Conservation (phyloP, 2,113 vertebrate species). For the Saccopteryx leptura region DNA sequence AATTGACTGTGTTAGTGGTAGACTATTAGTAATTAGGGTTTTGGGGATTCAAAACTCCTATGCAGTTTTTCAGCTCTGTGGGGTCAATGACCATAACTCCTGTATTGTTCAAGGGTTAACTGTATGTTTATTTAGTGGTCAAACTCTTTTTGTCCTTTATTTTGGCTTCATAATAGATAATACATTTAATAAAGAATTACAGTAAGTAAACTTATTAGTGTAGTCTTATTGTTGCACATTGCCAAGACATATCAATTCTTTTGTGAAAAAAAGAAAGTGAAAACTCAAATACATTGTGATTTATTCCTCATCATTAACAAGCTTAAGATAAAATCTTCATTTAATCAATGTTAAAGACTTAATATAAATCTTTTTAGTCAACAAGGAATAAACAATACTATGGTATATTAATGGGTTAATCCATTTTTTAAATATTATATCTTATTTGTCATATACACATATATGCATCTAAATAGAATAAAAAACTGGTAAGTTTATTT, state of each 20-base stretch:
- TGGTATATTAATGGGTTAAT: background rate
- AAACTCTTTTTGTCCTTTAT: background rate
- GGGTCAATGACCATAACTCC: too few relatives aligned
- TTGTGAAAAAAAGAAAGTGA: background rate
- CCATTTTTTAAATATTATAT: background rate
- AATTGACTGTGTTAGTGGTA: too few relatives aligned
- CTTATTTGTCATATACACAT: background rate
- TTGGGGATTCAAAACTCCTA: too few relatives aligned
- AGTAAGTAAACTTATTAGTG: background rate
- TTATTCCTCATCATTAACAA: background rate
- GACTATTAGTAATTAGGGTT: too few relatives aligned
- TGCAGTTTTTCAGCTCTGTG: too few relatives aligned
- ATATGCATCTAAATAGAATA: background rate
- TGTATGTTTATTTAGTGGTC: background rate
- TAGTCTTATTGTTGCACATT: background rate
- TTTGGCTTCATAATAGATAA: slow-evolving; percentile 1
- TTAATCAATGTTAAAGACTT: background rate
- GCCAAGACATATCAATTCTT: background rate
- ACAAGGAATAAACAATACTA: background rate
- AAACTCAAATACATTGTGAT: background rate
- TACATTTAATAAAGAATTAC: background rate
- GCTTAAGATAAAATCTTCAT: background rate
- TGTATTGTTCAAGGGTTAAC: background rate
- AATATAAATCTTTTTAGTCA: background rate
- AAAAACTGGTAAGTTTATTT: background rate